Conservation (phyloP, 2,888 invertebrate species). For the Drosophila paranaensis region DNA sequence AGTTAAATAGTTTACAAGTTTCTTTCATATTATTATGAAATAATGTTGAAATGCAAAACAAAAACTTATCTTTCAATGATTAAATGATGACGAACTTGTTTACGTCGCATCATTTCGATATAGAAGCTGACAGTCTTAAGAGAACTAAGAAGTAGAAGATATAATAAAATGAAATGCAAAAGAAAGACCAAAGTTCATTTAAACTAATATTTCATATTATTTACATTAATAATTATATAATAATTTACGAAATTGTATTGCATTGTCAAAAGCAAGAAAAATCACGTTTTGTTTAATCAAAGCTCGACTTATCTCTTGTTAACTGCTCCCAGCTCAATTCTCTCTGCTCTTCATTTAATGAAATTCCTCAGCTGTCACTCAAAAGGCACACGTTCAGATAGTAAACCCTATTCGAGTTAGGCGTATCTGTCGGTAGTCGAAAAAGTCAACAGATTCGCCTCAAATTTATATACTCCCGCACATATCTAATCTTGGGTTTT, state of each 20-base stretch:
- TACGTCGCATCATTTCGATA: too few relatives aligned
- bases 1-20: neutral
- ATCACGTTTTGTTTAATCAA: neutral
- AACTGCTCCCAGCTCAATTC: neutral
- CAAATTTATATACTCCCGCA: slow-evolving; percentile 10
- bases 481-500: slow-evolving; percentile 61
- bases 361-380: slow-evolving; percentile 23
- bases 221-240: neutral
- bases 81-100: neutral
- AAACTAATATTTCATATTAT: neutral
- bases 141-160: too few relatives aligned
- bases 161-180: neutral
- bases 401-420: slow-evolving; percentile 16
- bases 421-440: slow-evolving; percentile 21
- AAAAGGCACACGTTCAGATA: slow-evolving; percentile 18
- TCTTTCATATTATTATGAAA: slow-evolving; percentile 25
- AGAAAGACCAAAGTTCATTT: neutral
- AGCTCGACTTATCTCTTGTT: neutral
- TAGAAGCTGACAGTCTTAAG: too few relatives aligned
- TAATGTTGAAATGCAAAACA: neutral
- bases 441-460: slow-evolving; percentile 6
- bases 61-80: slow-evolving; percentile 1
- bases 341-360: neutral
- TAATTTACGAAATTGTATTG: neutral
- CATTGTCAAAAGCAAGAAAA: too few relatives aligned